Base-by-base conservation (phyloP, 2,797 vertebrate genomes). In the Argyrosomus regius region DNA sequence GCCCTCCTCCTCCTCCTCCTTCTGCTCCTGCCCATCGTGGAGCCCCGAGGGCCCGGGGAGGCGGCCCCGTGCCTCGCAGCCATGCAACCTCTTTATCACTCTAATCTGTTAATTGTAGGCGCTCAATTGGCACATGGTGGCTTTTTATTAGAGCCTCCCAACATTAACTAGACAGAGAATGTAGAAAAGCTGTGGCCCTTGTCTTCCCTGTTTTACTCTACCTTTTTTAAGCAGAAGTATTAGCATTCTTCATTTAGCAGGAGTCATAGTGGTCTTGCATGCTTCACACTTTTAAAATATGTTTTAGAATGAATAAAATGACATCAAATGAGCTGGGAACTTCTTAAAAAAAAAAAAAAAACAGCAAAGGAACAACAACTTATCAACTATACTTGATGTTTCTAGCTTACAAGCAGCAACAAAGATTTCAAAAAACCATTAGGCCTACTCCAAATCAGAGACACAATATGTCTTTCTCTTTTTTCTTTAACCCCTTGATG, bases 41-140 rank as follows among this genome's bases (percentile, higher is more conserved):
- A 92, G 91, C 93, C 95, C 93, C 63, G 86, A 93, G 95, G 95
- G 93, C 85, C 89, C 28, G 64, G 90, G 89, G 94, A 92, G 93
- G 92, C 86, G 93, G 92, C 92, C 94, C 88, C 60, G 58, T 96
- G 95, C 95, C 96, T 95, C 14, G 84, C 92, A 95, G 95, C 91
- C 91, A 91, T 93, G 90, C 84, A 88, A 82, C 88, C 89, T 95
- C 93, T 96, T 95, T 95, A 95, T 96, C 94, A 95, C 94, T 92
- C 95, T 97, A 97, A 97, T 97, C 97, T 96, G 96, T 96, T 97
- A 97, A 97, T 97, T 97, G 96, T 95, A 96, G 93, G 87, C 87
- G 93, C 95, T 96, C 92, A 94, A 93, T 95, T 97, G 96, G 96
- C 96, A 96, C 95, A 97, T 95, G 96, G 94, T 94, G 74, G 93